Conservation (phyloP, 2,113 vertebrate genomes). For the Dolichotis patagonum region DNA sequence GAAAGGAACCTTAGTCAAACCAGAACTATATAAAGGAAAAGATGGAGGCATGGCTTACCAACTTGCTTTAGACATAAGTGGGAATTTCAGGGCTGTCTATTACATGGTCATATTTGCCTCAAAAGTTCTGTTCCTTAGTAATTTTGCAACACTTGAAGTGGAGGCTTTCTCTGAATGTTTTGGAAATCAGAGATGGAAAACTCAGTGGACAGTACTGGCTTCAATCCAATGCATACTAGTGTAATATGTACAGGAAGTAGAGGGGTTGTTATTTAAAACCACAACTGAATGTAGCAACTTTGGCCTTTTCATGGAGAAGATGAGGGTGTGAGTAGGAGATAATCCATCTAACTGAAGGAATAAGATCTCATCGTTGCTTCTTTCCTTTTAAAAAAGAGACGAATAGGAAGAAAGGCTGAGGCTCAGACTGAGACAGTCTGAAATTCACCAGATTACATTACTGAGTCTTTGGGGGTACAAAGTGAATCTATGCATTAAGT, state of each 20-base stretch:
- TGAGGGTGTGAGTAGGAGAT: background rate
- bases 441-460: background rate
- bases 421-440: background rate
- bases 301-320: constrained; percentile 22
- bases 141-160: background rate
- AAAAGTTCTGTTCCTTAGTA: background rate
- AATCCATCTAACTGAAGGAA: background rate
- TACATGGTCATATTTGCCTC: background rate
- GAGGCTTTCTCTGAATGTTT: constrained; percentile 48
- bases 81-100: background rate
- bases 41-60: background rate
- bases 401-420: background rate
- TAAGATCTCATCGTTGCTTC: background rate
- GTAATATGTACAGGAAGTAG: background rate
- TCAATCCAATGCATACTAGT: background rate
- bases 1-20: background rate
- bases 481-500: background rate
- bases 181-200: constrained; percentile 75
- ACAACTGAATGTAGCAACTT: constrained; percentile 37
- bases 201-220: constrained; percentile 52
- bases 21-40: background rate
- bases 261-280: constrained; percentile 50
- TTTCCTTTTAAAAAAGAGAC: background rate
- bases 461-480: background rate
- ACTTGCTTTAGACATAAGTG: background rate